Evolutionary conservation across 35 echinoderm and acorn worm genomes (phyloP).

Genomic region (Lytechinus pictus): DNA sequence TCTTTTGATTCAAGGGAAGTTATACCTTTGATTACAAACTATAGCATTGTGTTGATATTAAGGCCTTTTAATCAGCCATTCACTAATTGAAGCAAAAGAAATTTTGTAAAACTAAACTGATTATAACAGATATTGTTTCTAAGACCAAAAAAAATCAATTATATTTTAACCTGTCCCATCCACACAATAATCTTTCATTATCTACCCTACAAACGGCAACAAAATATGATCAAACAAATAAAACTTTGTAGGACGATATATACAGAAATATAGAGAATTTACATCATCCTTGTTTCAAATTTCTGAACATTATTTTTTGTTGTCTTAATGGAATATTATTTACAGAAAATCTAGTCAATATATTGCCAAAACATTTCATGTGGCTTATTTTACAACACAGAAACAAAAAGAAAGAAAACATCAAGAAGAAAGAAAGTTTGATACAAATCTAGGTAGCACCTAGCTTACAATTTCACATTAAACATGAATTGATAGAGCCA

Average conservation of each 20-base stretch:
- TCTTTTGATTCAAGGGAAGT: neutral
- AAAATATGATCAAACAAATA: neutral
- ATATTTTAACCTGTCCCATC: neutral
- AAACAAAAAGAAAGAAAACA: neutral
- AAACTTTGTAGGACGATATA: slow-evolving; percentile 8
- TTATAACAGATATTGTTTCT: neutral
- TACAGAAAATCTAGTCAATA: neutral
- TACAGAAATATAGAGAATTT: neutral
- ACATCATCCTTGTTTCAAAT: slow-evolving; percentile 5
- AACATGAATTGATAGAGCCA: too few relatives aligned
- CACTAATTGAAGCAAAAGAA: neutral
- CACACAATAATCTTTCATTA: neutral
- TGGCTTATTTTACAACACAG: neutral
- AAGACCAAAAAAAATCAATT: too few relatives aligned
- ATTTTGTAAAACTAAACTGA: neutral
- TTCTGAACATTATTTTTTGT: neutral
- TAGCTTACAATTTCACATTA: neutral
- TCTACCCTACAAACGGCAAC: neutral
- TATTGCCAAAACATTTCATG: neutral
- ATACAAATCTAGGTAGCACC: neutral
- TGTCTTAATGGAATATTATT: neutral
- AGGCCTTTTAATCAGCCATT: neutral
- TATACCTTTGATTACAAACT: neutral
- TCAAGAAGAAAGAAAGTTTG: neutral
- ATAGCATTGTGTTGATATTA: neutral